Base-by-base conservation (phyloP, 2,888 invertebrate genomes). In the Onchidella celtica region DNA sequence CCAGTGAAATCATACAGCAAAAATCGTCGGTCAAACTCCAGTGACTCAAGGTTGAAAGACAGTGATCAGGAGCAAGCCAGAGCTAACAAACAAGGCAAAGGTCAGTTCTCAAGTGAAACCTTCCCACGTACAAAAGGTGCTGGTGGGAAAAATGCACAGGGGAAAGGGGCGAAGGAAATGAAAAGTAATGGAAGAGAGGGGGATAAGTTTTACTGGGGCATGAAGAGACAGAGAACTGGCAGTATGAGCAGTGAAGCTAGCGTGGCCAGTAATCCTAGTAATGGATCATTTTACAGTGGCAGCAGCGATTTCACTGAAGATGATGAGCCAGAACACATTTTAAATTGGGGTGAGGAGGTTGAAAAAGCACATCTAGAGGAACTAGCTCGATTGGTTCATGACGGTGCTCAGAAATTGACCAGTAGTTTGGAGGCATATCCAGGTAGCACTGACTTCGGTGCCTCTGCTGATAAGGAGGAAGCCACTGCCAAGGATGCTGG, bases 281-380 rank as follows among this genome's bases (percentile, higher is more conserved):
- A 85, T 68, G 86, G 88, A 24, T 76, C 76, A 38, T 65, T 76
- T 57, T 81, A 81, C 36, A 81, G 81, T 70, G 81, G 81, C 55
- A 82, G 78, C 73, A 82, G 82, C 34, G 82, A 82, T 32, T 69
- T 66, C 61, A 77, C 78, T 32, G 82, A 81, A 21, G 84, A 85
- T 34, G 83, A 81, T 27, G 77, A 81, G 36, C 80, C 83, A 14
- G 81, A 65, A 29, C 79, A 81, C 57, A 81, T 83, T 32, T 84
- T 89, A 17, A 88, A 90, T 81, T 91, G 91, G 91, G 87, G 87
- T 74, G 87, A 88, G 68, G 90, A 91, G 79, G 89, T 91, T 17
- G 85, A 83, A 24, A 89, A 90, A 32, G 81, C 81, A n/a, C 82
- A 84, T 34, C 38, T 84, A 70, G 86, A 88, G 69, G 89, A 91